These are phyloP conservation scores for Torymus auratus DNA, from an alignment of 2,888 invertebrate genomes.

Conservation along the genomic window DNA sequence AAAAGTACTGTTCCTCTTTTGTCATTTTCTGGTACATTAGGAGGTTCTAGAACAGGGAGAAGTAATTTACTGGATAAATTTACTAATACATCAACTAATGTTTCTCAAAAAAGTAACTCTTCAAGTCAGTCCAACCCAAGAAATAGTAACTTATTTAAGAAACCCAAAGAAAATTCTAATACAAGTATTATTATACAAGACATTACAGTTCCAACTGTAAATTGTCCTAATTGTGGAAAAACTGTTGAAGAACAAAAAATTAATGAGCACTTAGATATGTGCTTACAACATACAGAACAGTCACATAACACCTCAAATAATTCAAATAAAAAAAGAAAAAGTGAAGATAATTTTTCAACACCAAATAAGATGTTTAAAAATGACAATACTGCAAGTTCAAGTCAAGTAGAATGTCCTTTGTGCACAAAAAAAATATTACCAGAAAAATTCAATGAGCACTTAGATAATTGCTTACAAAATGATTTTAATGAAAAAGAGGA, in stretches of 20 bases:
- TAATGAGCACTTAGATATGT: constrained; percentile 73
- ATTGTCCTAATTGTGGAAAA: constrained; percentile 76
- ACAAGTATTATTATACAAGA: neutral
- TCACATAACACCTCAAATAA: neutral
- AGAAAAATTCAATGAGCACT: constrained; percentile 47
- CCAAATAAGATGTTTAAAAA: constrained; percentile 44
- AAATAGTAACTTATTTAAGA: neutral
- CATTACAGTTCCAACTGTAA: constrained; percentile 53
- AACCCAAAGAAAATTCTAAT: constrained; percentile 23
- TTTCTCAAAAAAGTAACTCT: constrained; percentile 5
- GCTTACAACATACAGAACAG: constrained; percentile 39
- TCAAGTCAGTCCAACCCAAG: neutral
- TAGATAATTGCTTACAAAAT: constrained; percentile 69
- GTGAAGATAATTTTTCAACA: constrained; percentile 18
- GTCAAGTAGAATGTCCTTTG: constrained; percentile 76
- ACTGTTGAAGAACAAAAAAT: constrained; percentile 69
- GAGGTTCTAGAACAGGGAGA: constrained; percentile 67
- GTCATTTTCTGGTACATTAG: constrained; percentile 65
- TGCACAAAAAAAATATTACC: constrained; percentile 73
- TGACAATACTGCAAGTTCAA: constrained; percentile 16
- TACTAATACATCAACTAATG: constrained; percentile 31
- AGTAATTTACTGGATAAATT: constrained; percentile 69
- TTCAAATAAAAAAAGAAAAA: constrained; percentile 51
- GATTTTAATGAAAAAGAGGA: constrained; percentile 5
- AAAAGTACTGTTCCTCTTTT: constrained; percentile 54